A percentile compares a stretch with the other conserved stretches of the same genome.
Evolutionary conservation across 2,888 invertebrate species (phyloP).

Genomic region (Aspidapion aeneum): DNA sequence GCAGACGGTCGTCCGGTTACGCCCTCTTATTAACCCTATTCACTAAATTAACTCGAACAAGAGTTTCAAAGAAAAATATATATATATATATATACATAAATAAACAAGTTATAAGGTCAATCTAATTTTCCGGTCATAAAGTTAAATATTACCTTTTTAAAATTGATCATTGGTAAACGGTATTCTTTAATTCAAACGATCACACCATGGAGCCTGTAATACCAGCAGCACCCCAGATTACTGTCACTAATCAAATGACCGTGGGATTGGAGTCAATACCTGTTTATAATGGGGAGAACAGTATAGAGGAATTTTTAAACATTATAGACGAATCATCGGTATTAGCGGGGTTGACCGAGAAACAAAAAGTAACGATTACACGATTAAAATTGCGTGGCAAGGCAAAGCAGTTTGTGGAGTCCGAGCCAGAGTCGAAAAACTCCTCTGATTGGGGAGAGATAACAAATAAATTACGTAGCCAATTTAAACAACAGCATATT

Average conservation of each 20-base stretch:
- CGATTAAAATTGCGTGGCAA: background rate
- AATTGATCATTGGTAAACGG: background rate
- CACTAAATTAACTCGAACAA: too few species aligned
- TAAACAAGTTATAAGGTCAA: too few species aligned
- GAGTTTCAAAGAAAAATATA: too few species aligned
- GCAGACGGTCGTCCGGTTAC: too few species aligned
- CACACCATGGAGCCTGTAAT: background rate
- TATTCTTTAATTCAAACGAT: background rate
- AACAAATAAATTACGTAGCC: background rate
- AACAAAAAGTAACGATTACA: constrained; percentile 5
- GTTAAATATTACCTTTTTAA: too few species aligned
- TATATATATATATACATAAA: too few species aligned
- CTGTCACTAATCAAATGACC: background rate
- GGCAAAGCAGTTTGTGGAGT: constrained; percentile 4
- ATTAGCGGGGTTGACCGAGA: background rate
- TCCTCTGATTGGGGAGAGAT: background rate
- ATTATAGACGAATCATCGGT: constrained; percentile 4
- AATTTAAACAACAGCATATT: background rate
- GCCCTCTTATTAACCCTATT: too few species aligned
- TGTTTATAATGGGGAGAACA: background rate
- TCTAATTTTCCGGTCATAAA: too few species aligned
- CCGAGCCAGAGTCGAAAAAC: background rate
- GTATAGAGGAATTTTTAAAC: constrained; percentile 1
- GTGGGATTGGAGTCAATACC: background rate
- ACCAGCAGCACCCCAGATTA: background rate